These are phyloP conservation scores for Amphimedon queenslandica DNA, from an alignment of 37 sponge, comb jelly and placozoan genomes.

Conservation along the genomic window DNA sequence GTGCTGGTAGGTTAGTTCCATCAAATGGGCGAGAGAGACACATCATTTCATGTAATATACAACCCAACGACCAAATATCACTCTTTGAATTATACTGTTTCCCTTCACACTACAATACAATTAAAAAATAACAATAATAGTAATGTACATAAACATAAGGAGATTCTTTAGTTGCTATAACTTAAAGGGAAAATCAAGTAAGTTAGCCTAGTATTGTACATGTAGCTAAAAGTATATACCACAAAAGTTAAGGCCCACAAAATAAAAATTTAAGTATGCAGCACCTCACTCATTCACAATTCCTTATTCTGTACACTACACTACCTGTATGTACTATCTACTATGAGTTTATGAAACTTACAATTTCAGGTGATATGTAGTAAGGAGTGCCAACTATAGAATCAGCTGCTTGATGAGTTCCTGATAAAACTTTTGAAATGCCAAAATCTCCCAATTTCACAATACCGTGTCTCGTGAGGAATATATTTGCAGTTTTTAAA, in stretches of 20 bases:
- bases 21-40: conserved; percentile 87
- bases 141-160: no score
- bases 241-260: no score
- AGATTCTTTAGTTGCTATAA: no score
- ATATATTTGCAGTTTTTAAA: conserved; percentile 95
- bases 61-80: conserved; percentile 59
- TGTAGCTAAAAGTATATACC: no score
- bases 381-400: conserved; percentile 95
- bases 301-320: no score
- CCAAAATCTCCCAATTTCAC: conserved; percentile 98
- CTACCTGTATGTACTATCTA: no score
- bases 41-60: conserved; percentile 65
- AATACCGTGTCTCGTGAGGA: conserved; percentile 86
- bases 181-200: no score
- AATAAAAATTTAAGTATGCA: no score
- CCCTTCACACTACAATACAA: conserved; percentile 75
- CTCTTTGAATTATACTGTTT: conserved; percentile 87
- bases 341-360: conserved; percentile 80
- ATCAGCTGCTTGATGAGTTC: conserved; percentile 70
- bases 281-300: no score
- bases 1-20: conserved; percentile 88
- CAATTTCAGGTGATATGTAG: conserved; percentile 98
- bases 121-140: not conserved
- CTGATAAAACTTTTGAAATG: conserved; percentile 84
- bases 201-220: no score